Evolutionary conservation across 1,140 invertebrate genomes (phyloP), one percentile per base, ranked within the genome.

Genomic region (Macrocentrus cingulum): DNA sequence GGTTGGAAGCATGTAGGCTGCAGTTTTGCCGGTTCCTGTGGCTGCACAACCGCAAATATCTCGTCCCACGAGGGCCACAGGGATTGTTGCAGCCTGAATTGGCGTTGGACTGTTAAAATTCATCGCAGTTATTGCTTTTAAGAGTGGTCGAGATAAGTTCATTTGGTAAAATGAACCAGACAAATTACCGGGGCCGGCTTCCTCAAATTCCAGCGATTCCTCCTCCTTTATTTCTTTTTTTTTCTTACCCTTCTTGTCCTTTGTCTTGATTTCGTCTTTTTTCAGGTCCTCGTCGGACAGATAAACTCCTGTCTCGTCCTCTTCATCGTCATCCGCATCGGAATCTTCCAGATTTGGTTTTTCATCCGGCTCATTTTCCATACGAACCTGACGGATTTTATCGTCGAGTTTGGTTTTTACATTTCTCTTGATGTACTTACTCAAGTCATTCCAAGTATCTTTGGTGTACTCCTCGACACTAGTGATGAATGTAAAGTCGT

Each of bases 21-120:
- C 94, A 1, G 97, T 99, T 85, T 99, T 99, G 23, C 96, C 97
- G 4, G 97, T 99, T 34, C 97, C 97, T 0, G 97, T 99, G 1
- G 96, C 94, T 53, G 95, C 95, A 84, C 95, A 97, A 8, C 93
- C 95, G 83, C 94, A 94, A 66, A 98, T 88, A 80, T 98, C 95
- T 68, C 89, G 84, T 6, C 88, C 88, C 65, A 92, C 78, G 25
- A 99, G 80, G 18, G 94, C 97, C 7, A 97, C 83, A 0, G 97
- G 97, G 66, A 99, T 95, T 0, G 94, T 95, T 0, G 93, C 88
- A 16, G 91, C 85, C 81, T 99, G 97, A 69, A 99, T 97, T 2
- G 94, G 94, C n/a, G 97, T 99, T 9, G 97, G 96, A 72, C 94
- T 89, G 4, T 91, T 84, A 77, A 91, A 98, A 62, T 93, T 92